These are phyloP conservation scores for Chaetodon trifasciatus DNA, from an alignment of 2,797 vertebrate species.

Conservation along the genomic window DNA sequence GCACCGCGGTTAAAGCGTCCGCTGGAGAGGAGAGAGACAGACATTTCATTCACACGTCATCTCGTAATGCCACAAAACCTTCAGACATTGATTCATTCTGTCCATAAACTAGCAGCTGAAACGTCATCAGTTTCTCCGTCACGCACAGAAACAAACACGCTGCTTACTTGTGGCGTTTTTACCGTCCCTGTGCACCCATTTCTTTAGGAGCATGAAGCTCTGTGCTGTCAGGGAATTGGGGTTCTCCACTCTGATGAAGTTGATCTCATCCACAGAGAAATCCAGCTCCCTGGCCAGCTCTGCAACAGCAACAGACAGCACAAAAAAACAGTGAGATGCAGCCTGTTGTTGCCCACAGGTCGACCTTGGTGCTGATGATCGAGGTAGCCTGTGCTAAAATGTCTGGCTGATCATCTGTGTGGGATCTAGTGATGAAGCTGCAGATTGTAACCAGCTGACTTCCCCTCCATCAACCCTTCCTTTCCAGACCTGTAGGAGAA, in stretches of 20 bases:
- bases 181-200: conserved; percentile 99
- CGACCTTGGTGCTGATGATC: neutral
- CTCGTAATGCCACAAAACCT: neutral
- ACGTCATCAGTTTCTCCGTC: neutral
- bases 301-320: conserved; percentile 76
- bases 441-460: too few species aligned
- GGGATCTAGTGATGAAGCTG: too few species aligned
- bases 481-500: too few species aligned
- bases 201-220: conserved; percentile 99
- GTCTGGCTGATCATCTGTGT: neutral
- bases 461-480: too few species aligned
- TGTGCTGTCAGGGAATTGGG: conserved; percentile 98
- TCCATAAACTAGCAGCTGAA: conserved; percentile 10
- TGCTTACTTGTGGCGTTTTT: conserved; percentile 99
- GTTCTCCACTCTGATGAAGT: conserved; percentile 98
- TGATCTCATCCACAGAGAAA: conserved; percentile 99
- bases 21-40: conserved; percentile 85
- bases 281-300: conserved; percentile 99
- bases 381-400: neutral
- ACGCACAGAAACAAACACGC: neutral
- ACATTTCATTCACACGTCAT: neutral
- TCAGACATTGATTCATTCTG: neutral
- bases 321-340: neutral
- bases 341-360: neutral
- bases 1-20: conserved; percentile 97